These are phyloP conservation scores for Eulemur coronatus DNA, from an alignment of 2,797 vertebrate genomes.

Conservation along the genomic window DNA sequence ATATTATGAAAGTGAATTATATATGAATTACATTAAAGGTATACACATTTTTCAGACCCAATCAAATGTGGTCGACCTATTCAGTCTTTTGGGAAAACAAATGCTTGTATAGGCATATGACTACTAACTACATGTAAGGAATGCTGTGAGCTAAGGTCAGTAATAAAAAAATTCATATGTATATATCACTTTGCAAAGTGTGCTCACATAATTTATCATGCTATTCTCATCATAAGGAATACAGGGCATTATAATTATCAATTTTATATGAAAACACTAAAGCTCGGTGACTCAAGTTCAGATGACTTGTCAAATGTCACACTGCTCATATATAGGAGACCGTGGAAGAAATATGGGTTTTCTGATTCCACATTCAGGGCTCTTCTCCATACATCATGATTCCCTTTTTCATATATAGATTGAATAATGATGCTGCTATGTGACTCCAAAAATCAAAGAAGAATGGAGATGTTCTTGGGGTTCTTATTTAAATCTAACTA, in stretches of 20 bases:
- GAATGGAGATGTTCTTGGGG: background rate
- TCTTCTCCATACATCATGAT: background rate
- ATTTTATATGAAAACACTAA: background rate
- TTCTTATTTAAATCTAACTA: background rate
- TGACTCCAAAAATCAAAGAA: background rate
- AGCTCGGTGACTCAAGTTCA: background rate
- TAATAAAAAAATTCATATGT: background rate
- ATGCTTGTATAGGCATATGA: background rate
- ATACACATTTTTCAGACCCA: background rate
- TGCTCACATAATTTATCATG: background rate
- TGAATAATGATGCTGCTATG: background rate
- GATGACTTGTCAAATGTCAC: background rate
- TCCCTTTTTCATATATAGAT: background rate
- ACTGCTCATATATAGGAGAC: background rate
- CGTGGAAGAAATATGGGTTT: background rate
- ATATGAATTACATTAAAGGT: background rate
- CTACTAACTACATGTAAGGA: background rate
- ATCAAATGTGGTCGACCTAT: background rate
- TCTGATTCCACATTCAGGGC: background rate
- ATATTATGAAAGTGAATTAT: background rate
- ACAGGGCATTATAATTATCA: background rate
- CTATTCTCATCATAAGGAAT: background rate
- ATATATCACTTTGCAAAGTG: background rate
- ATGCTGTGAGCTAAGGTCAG: background rate
- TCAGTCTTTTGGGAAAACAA: background rate